Percentiles rank a stretch among this genome's conserved stretches.
Conservation (phyloP, 2,797 vertebrate genomes). For the Brotogeris chrysoptera region DNA sequence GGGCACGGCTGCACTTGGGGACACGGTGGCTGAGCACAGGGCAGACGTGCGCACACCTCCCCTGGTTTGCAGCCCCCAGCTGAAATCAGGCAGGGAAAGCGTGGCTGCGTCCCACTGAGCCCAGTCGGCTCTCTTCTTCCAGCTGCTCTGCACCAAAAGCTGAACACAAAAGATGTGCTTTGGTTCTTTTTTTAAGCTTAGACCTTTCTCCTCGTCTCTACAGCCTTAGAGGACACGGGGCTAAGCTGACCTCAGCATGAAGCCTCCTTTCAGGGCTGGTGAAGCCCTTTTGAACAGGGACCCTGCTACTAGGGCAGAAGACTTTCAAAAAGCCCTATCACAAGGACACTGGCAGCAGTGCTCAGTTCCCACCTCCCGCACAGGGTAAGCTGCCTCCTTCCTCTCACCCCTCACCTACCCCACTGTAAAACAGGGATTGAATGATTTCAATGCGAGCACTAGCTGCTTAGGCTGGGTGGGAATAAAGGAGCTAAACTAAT, state of each 20-base stretch:
- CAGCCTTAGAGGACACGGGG: background rate
- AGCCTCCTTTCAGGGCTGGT: background rate
- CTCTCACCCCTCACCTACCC: background rate
- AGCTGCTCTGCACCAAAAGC: background rate
- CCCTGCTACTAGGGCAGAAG: background rate
- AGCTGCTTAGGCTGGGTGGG: background rate
- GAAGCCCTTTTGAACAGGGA: background rate
- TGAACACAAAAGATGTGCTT: background rate
- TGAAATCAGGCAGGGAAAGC: background rate
- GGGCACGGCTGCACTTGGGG: background rate
- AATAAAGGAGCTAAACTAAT: background rate
- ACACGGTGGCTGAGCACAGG: background rate
- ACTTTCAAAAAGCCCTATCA: background rate
- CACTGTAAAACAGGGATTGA: background rate
- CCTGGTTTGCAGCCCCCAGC: background rate
- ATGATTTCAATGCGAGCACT: background rate
- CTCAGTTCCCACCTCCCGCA: background rate
- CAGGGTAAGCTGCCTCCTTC: background rate
- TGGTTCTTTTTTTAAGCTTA: background rate
- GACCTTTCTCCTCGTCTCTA: background rate
- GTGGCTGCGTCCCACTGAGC: background rate
- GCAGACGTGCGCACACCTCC: background rate
- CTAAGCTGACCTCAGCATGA: background rate
- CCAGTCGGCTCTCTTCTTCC: background rate
- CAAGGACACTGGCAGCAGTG: fast-evolving